These are phyloP conservation scores for Drosophila lutescens DNA, from an alignment of 2,888 invertebrate species.

Conservation along the genomic window DNA sequence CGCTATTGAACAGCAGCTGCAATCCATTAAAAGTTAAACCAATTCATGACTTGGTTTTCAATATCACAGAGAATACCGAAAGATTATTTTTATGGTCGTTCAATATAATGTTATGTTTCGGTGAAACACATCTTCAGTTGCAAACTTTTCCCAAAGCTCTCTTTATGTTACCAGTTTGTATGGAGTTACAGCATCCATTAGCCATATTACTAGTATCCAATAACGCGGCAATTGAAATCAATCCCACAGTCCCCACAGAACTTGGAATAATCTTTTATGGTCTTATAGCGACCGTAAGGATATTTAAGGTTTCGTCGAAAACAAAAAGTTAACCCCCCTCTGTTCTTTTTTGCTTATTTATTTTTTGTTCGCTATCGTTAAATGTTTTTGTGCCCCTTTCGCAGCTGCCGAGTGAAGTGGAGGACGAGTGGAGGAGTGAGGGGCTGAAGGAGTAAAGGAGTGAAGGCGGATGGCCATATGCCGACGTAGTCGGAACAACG, in stretches of 20 bases:
- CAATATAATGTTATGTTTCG: conserved; percentile 6
- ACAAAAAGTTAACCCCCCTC: conserved; percentile 8
- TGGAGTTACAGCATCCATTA: conserved; percentile 13
- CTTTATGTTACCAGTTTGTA: conserved; percentile 6
- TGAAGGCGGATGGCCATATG: conserved; percentile 48
- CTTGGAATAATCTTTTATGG: conserved; percentile 30
- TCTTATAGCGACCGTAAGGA: conserved; percentile 37
- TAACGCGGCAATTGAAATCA: conserved; percentile 32
- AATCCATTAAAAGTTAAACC: neutral
- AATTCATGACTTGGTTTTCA: conserved; percentile 4
- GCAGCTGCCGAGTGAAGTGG: conserved; percentile 14
- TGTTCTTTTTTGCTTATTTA: conserved; percentile 26
- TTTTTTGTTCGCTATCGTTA: conserved; percentile 60
- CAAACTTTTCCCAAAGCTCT: conserved; percentile 10
- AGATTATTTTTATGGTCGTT: neutral
- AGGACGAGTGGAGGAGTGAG: conserved; percentile 14
- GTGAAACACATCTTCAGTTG: conserved; percentile 5
- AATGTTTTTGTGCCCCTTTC: conserved; percentile 63
- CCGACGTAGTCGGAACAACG: conserved; percentile 49
- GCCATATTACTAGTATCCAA: conserved; percentile 29
- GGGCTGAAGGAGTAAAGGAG: conserved; percentile 46
- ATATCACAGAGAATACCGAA: neutral
- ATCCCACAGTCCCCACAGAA: conserved; percentile 20
- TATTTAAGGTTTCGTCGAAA: conserved; percentile 45
- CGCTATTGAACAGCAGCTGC: neutral